Conservation (phyloP, 2,797 vertebrate genomes). For the Ctenochaetus hawaiiensis region DNA sequence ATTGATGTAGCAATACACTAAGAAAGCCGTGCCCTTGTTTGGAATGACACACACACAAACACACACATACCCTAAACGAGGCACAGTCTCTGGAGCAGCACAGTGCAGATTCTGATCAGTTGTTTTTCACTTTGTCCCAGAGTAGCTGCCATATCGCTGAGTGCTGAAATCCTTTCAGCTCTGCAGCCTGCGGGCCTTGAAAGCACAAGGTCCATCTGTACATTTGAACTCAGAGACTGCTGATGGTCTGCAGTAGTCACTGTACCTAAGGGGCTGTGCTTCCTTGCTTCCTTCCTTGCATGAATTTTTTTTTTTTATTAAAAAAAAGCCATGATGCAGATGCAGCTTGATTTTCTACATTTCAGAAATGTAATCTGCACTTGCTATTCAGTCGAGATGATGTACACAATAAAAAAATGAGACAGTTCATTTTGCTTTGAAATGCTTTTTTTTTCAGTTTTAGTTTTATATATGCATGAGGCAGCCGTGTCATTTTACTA, state of each 20-base stretch:
- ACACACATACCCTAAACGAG: neutral
- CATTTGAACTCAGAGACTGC: constrained; percentile 59
- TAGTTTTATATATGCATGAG: constrained; percentile 8
- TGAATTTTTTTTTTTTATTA: constrained; percentile 24
- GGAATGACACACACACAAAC: constrained; percentile 43
- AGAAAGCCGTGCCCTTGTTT: constrained; percentile 54
- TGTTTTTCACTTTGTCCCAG: constrained; percentile 29
- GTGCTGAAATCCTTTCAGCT: constrained; percentile 58
- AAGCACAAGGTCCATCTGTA: constrained; percentile 39
- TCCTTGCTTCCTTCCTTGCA: constrained; percentile 19
- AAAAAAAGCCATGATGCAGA: constrained; percentile 28
- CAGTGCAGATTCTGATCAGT: constrained; percentile 24
- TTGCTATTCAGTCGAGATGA: neutral
- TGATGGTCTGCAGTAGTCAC: constrained; percentile 66
- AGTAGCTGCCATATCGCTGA: constrained; percentile 52
- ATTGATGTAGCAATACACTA: constrained; percentile 54
- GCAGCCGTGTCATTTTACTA: constrained; percentile 9
- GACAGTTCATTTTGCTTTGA: neutral
- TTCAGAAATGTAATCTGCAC: constrained; percentile 15
- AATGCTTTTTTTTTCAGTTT: neutral
- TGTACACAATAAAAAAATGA: neutral
- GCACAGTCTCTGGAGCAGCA: constrained; percentile 3
- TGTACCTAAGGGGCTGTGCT: constrained; percentile 23
- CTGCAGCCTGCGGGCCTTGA: constrained; percentile 40
- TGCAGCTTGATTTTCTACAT: constrained; percentile 17